Percentiles rank a stretch among this genome's conserved stretches.
Evolutionary conservation across 2,888 invertebrate species (phyloP).

Genomic region (Gasteruption jaculator): DNA sequence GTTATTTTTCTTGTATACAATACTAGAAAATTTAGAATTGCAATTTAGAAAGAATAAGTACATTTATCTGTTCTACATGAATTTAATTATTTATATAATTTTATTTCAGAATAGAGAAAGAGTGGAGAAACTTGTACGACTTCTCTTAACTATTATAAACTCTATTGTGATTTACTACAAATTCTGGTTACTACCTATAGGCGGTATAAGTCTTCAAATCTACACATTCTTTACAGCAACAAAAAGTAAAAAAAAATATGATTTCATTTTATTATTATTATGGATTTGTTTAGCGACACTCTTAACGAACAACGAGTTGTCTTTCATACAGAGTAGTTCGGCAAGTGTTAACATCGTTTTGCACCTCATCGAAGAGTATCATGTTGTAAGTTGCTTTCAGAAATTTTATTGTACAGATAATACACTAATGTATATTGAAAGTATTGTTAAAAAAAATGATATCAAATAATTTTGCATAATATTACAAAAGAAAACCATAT

Average conservation of each 20-base stretch:
- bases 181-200: conserved; percentile 32
- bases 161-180: conserved; percentile 31
- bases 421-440: too few species aligned
- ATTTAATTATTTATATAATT: conserved; percentile 7
- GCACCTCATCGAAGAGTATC: conserved; percentile 33
- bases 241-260: conserved; percentile 24
- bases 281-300: conserved; percentile 39
- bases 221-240: conserved; percentile 27
- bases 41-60: background rate
- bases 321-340: conserved; percentile 25
- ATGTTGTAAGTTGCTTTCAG: conserved; percentile 33
- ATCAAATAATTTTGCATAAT: too few species aligned
- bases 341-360: conserved; percentile 26
- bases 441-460: too few species aligned
- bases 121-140: conserved; percentile 32
- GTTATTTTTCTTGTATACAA: too few species aligned
- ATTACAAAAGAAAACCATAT: conserved; percentile 3
- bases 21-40: too few species aligned
- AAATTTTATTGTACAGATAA: too few species aligned
- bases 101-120: conserved; percentile 32
- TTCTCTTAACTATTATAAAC: conserved; percentile 34
- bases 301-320: conserved; percentile 28
- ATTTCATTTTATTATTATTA: conserved; percentile 35
- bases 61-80: background rate
- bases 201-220: conserved; percentile 39